Evolutionary conservation across 2,797 vertebrate genomes (phyloP), one percentile per base, ranked within the genome.

Genomic region (Mergus octosetaceus): DNA sequence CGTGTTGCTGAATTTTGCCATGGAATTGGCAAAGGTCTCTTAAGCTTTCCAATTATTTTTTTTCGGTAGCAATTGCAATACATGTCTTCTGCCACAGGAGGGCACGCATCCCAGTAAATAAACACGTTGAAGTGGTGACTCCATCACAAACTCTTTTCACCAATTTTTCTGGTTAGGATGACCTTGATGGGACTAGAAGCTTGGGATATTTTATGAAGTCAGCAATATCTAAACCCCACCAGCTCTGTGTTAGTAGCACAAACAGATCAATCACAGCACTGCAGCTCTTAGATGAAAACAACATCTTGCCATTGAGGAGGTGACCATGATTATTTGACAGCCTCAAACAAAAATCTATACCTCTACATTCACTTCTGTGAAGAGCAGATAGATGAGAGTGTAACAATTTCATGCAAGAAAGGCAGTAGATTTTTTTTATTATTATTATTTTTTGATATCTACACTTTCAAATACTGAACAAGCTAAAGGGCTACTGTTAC

Each of bases 61-160:
- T 53, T 45, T 5, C 43, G 4, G 8, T 4, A n/a, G 16, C 13
- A 20, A 10, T 28, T 94, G 96, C 80, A 94, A 32, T 95, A 76
- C 53, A 41, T 11, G 21, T 7, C 38, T 64, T 16, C n/a, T 18
- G 81, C 96, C 97, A 89, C 95, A 82, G 3, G 90, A 95, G 95
- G 96, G 95, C 36, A 41, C 3, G 39, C 86, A 45, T 51, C 24
- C 19, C 51, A 3, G 65, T 20, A 38, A 85, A 58, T 24, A 73
- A 66, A 60, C 27, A 9, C 2, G 9, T 21, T 5, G 1, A 43
- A 34, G 47, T 10, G 25, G 7, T 28, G 6, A 4, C 61, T 69
- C 36, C n/a, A 9, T 34, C 45, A 2, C 51, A 30, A 38, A 28
- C 11, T 25, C n/a, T 38, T 39, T 1, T 4, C 19, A 4, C 41